A percentile compares a stretch with the other conserved stretches of the same genome.
These are phyloP conservation scores for Aspiorhynchus laticeps DNA, from an alignment of 2,113 vertebrate genomes.

Conservation along the genomic window DNA sequence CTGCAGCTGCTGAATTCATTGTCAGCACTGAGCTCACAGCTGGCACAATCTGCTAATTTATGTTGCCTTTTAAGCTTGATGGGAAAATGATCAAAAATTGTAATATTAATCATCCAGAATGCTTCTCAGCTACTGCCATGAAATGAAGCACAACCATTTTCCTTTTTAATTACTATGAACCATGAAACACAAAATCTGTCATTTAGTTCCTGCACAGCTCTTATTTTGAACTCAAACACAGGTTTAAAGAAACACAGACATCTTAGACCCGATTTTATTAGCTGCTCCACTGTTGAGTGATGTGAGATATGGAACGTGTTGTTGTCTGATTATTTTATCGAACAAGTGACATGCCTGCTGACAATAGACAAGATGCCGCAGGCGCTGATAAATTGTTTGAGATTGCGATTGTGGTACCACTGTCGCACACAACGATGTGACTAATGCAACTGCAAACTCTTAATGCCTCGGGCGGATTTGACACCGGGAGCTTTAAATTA, in stretches of 20 bases:
- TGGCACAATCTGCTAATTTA: slow-evolving; percentile 21
- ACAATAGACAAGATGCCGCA: slow-evolving; percentile 31
- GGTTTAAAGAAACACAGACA: background rate
- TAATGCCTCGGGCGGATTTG: slow-evolving; percentile 33
- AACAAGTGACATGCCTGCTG: slow-evolving; percentile 10
- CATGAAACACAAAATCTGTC: slow-evolving; percentile 27
- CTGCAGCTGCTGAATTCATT: slow-evolving; percentile 21
- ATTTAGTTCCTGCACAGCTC: slow-evolving; percentile 38
- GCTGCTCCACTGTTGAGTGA: background rate
- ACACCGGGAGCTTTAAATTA: slow-evolving; percentile 29
- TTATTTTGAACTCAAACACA: slow-evolving; percentile 37
- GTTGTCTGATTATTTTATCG: slow-evolving; percentile 17
- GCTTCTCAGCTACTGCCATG: slow-evolving; percentile 28
- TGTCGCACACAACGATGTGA: slow-evolving; percentile 23
- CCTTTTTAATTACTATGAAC: slow-evolving; percentile 50
- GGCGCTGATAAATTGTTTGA: slow-evolving; percentile 39
- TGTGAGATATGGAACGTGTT: background rate
- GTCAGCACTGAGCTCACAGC: slow-evolving; percentile 4
- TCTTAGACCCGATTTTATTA: background rate
- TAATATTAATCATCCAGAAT: slow-evolving; percentile 45
- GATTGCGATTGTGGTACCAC: slow-evolving; percentile 8
- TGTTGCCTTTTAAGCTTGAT: slow-evolving; percentile 20
- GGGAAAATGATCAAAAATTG: slow-evolving; percentile 36
- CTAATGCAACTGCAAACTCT: slow-evolving; percentile 28
- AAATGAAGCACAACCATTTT: slow-evolving; percentile 45